phyloP scores from a whole-genome alignment of 1,140 invertebrate species.

The Drosophila neocordata region DNA sequence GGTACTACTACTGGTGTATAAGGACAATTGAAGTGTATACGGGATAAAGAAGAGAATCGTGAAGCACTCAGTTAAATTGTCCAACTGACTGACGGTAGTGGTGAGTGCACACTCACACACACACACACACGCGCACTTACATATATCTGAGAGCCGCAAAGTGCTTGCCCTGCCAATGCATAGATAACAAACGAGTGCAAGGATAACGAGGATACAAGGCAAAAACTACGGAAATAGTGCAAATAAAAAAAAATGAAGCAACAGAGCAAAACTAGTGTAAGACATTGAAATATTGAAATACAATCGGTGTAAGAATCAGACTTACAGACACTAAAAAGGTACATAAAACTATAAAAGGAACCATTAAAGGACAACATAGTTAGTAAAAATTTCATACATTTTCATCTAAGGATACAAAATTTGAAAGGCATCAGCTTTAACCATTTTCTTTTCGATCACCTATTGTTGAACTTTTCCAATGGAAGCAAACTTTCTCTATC shows the following conservation, averaged over 20 bases:
- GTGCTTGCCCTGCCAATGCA: constrained; percentile 63
- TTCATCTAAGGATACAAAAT: too few species aligned
- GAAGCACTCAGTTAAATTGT: constrained; percentile 72
- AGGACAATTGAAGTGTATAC: constrained; percentile 65
- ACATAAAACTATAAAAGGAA: too few species aligned
- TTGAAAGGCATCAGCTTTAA: too few species aligned
- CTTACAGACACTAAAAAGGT: too few species aligned
- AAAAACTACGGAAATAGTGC: constrained; percentile 38
- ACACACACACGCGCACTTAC: constrained; percentile 18
- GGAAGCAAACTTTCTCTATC: not conserved
- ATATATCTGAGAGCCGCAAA: constrained; percentile 27
- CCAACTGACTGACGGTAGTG: constrained; percentile 37
- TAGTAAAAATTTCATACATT: too few species aligned
- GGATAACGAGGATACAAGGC: constrained; percentile 63
- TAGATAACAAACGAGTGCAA: constrained; percentile 75
- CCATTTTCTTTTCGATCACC: not conserved
- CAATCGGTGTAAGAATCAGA: constrained; percentile 57
- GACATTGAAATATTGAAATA: constrained; percentile 78
- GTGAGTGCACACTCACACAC: constrained; percentile 5
- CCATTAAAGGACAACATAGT: too few species aligned
- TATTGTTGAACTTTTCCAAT: not conserved
- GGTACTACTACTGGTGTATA: constrained; percentile 28
- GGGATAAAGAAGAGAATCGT: constrained; percentile 19
- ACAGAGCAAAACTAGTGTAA: constrained; percentile 54
- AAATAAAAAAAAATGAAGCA: constrained; percentile 68